A percentile compares a stretch with the other conserved stretches of the same genome.
These are phyloP conservation scores for Turdus rufiventris DNA, from an alignment of 2,113 vertebrate genomes.

Conservation along the genomic window DNA sequence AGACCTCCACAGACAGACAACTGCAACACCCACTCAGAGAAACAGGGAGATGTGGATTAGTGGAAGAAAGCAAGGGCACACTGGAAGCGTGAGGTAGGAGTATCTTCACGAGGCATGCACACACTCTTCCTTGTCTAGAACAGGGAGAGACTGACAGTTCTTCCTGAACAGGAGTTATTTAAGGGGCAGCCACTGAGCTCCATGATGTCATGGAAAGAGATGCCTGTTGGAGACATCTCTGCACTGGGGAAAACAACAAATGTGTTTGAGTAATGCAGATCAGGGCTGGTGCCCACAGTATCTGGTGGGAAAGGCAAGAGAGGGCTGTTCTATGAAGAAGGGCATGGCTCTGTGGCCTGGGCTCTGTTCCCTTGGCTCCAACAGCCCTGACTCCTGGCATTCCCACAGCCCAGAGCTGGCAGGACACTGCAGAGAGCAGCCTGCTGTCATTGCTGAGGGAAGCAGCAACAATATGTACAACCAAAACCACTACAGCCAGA, in stretches of 20 bases:
- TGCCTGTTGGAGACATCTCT: neutral
- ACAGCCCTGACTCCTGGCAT: rapidly evolving
- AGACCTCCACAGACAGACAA: neutral
- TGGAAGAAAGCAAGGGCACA: neutral
- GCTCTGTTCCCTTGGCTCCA: neutral
- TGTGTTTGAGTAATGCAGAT: neutral
- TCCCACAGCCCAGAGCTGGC: neutral
- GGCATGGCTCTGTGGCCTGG: neutral
- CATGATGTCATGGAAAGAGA: neutral
- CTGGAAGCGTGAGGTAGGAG: neutral
- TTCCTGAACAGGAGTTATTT: neutral
- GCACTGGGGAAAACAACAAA: neutral
- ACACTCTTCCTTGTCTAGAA: neutral
- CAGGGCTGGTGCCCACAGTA: neutral
- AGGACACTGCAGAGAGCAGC: neutral
- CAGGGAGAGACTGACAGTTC: neutral
- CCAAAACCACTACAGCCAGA: neutral
- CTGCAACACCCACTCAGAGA: constrained; percentile 32
- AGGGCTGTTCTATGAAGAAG: neutral
- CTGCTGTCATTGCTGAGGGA: neutral
- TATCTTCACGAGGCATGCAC: neutral
- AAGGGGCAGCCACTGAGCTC: neutral
- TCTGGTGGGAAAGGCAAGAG: neutral
- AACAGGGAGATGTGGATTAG: constrained; percentile 22
- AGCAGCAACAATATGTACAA: neutral